These are phyloP conservation scores for Semnornis frantzii DNA, from an alignment of 2,113 vertebrate species.

Conservation along the genomic window DNA sequence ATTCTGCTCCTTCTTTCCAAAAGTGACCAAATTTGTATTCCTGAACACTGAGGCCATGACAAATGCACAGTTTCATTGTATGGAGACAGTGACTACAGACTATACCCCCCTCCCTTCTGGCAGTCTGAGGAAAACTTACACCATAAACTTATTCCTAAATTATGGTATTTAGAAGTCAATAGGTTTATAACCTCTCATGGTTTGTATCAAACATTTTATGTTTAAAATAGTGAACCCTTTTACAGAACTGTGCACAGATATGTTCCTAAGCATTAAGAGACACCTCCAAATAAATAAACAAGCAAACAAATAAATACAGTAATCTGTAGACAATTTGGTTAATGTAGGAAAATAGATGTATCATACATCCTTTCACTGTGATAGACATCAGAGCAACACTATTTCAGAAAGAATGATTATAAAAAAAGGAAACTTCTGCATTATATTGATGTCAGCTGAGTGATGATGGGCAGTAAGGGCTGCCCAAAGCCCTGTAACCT, in stretches of 20 bases:
- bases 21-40: neutral
- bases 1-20: slow-evolving; percentile 5
- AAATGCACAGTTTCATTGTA: neutral
- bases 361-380: neutral
- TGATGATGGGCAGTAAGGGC: neutral
- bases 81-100: neutral
- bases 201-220: neutral
- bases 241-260: neutral
- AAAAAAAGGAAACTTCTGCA: neutral
- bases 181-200: neutral
- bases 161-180: neutral
- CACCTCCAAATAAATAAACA: neutral
- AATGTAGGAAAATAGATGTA: neutral
- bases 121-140: neutral
- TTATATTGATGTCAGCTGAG: neutral
- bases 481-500: neutral
- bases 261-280: neutral
- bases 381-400: neutral
- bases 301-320: neutral
- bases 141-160: neutral
- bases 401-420: neutral
- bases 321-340: neutral
- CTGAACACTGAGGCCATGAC: neutral
- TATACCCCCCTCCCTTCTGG: neutral
- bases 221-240: neutral